Percentiles rank a stretch among this genome's conserved stretches.
phyloP scores from a whole-genome alignment of 1,140 invertebrate genomes.

The Drosophila athabasca region DNA sequence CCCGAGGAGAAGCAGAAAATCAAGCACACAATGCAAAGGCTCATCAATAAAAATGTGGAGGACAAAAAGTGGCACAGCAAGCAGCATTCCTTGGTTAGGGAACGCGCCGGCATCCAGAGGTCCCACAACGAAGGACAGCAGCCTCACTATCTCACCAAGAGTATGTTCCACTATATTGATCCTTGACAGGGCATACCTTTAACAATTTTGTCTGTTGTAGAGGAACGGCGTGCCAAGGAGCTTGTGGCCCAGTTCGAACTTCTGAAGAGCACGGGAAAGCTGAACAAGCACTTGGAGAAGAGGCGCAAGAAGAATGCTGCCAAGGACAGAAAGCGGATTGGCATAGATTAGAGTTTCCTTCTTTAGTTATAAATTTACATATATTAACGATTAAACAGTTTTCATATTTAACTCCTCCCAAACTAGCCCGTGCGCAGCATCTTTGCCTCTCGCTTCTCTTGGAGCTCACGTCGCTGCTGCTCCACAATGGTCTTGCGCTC shows the following conservation, averaged over 20 bases:
- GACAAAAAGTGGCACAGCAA: constrained; percentile 86
- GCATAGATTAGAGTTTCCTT: constrained; percentile 74
- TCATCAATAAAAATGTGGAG: constrained; percentile 89
- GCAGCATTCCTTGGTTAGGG: constrained; percentile 84
- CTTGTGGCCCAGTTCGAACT: constrained; percentile 90
- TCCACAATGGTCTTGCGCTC: constrained; percentile 90
- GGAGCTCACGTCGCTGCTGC: constrained; percentile 90
- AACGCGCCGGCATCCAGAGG: constrained; percentile 86
- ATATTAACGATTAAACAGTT: constrained; percentile 64
- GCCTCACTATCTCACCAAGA: constrained; percentile 91
- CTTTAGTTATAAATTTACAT: constrained; percentile 75
- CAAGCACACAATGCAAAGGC: constrained; percentile 88
- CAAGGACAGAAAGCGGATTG: constrained; percentile 85
- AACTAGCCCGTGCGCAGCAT: constrained; percentile 91
- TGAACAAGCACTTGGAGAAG: constrained; percentile 90
- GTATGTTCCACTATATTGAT: constrained; percentile 85
- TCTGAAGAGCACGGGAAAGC: constrained; percentile 88
- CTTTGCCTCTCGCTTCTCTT: constrained; percentile 96
- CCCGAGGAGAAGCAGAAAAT: constrained; percentile 88
- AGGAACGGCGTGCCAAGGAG: constrained; percentile 87
- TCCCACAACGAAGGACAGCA: constrained; percentile 87
- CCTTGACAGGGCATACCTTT: constrained; percentile 66
- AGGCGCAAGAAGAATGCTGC: constrained; percentile 87
- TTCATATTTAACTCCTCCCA: constrained; percentile 2
- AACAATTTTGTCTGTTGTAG: constrained; percentile 84